Evolutionary conservation across 2,888 invertebrate genomes (phyloP), one percentile per base, ranked within the genome.

Genomic region (Gryllus longicercus): DNA sequence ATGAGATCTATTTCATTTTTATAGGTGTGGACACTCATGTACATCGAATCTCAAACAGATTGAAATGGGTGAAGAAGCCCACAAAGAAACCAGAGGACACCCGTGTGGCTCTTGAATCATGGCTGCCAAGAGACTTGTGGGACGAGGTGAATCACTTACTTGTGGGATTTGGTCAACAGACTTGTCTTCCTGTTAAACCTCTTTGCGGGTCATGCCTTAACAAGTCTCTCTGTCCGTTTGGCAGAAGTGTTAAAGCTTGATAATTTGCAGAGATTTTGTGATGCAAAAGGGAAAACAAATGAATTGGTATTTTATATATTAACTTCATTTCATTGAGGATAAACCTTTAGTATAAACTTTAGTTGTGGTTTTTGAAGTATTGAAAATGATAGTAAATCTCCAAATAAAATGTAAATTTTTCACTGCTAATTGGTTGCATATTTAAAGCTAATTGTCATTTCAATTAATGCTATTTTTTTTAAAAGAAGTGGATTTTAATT

Each of bases 101-200:
- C 0, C 90, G 97, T 81, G 90, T 91, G 83, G 91, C 91, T 14
- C 88, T 99, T 49, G 95, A 99, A 88, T 89, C 90, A 14, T 98
- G 98, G 97, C 86, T 99, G 76, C 99, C 99, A 0, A 91, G 90
- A 83, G 90, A 93, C 2, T 86, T 94, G 14, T 98, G 98, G 98
- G 90, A 90, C 83, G 94, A 96, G 87, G 92, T 96, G 0, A 97
- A 99, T 88, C 92, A 94, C 85, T 89, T 98, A 2, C 89, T 99
- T 82, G 99, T 99, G 14, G 99, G 99, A 10, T 99, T 99, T 89
- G 99, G 99, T 0, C 99, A 99, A 88, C 95, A 96, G 79, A 92
- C 94, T 81, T 99, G 99, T 87, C 88, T 91, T 79, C 95, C 98
- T 0, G 87, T 93, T 0, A 91, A 90, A 78, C 99, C 99, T 0